phyloP scores from a whole-genome alignment of 1,140 invertebrate species.

The Drosophila mauritiana region DNA sequence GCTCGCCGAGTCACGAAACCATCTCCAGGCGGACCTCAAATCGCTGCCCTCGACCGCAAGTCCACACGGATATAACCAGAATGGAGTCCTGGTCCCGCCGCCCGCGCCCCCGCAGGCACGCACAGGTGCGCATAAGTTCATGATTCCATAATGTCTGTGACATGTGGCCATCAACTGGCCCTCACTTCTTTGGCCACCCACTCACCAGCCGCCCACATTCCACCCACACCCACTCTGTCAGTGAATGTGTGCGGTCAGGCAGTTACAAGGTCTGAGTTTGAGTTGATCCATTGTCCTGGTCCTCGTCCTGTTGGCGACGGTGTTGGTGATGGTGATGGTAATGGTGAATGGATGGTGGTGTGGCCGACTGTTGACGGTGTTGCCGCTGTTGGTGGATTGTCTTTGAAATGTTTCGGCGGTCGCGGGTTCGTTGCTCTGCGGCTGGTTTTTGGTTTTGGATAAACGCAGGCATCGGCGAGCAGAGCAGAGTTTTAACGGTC shows the following conservation, averaged over 20 bases:
- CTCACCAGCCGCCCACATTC: background rate
- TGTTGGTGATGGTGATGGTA: too few species aligned
- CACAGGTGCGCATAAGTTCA: conserved; percentile 61
- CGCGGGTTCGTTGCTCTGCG: conserved; percentile 50
- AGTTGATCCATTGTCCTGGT: conserved; percentile 68
- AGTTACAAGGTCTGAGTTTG: conserved; percentile 73
- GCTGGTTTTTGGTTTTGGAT: conserved; percentile 55
- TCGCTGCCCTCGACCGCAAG: conserved; percentile 46
- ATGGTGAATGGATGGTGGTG: conserved; percentile 17
- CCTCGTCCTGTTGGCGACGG: conserved; percentile 41
- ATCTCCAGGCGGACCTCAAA: conserved; percentile 53
- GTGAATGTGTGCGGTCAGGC: conserved; percentile 65
- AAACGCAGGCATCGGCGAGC: conserved; percentile 14
- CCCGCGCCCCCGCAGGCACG: conserved; percentile 14
- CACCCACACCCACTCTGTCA: conserved; percentile 6
- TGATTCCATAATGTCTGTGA: conserved; percentile 80
- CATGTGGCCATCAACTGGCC: conserved; percentile 55
- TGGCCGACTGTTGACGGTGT: conserved; percentile 33
- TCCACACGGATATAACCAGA: conserved; percentile 52
- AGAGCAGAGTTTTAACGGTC: conserved; percentile 11
- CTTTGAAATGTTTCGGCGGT: conserved; percentile 74
- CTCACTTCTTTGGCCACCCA: conserved; percentile 16
- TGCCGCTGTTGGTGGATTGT: conserved; percentile 62
- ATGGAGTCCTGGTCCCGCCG: conserved; percentile 44
- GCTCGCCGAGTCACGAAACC: conserved; percentile 12